A percentile compares a stretch with the other conserved stretches of the same genome.
Evolutionary conservation across 2,888 invertebrate genomes (phyloP).

Genomic region (Nephrotoma appendiculata): DNA sequence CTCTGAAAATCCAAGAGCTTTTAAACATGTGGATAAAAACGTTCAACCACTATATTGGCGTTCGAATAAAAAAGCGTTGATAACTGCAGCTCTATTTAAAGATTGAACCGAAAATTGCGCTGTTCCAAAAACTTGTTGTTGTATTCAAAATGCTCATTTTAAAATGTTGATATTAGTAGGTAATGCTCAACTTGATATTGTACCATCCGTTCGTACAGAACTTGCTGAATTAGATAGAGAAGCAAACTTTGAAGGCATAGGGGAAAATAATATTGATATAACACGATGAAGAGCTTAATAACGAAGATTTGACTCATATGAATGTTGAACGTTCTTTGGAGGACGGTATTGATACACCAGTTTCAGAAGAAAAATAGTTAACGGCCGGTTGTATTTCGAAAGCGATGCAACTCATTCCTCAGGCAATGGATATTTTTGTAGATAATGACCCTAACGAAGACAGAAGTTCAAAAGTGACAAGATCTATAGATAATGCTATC

Average conservation of each 20-base stretch:
- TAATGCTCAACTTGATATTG: no score
- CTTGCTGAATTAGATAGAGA: no score
- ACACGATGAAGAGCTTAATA: neutral
- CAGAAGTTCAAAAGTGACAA: no score
- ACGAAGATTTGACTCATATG: neutral
- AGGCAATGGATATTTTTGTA: neutral
- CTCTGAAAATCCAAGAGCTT: no score
- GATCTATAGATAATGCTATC: no score
- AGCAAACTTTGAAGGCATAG: no score
- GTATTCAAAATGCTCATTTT: neutral
- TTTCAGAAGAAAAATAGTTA: neutral
- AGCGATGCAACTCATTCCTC: neutral
- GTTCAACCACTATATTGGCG: no score
- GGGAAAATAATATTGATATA: neutral
- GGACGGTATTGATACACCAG: neutral
- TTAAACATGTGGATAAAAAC: no score
- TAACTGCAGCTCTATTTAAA: neutral
- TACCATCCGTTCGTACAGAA: no score
- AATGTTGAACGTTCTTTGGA: neutral
- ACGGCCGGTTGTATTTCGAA: neutral
- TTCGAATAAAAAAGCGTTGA: neutral
- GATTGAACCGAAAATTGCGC: neutral
- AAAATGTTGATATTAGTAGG: neutral
- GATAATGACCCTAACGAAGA: no score
- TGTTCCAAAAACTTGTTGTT: neutral